Evolutionary conservation across 1,140 invertebrate genomes (phyloP), one percentile per base, ranked within the genome.

Genomic region (Lutraria rhynchaena): DNA sequence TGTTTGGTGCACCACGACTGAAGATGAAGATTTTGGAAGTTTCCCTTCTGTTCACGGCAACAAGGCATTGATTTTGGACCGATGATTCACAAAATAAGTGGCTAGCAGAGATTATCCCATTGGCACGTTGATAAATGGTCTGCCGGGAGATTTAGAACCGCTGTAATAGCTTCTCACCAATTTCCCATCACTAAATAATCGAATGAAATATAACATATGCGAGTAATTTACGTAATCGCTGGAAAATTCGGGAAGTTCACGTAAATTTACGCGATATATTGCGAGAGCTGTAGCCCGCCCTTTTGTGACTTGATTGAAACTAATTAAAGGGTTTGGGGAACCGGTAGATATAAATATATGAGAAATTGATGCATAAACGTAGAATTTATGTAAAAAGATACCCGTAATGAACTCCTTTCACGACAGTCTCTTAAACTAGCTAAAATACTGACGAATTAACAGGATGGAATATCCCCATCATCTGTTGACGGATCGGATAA

Each of bases 151-250:
- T 55, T 55, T 55, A 55, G 51, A 5, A 19, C 24, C 51, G 33
- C 63, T 17, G 31, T 67, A 67, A 67, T 67, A 49, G 63, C 44
- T 67, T 41, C 63, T 67, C 63, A 67, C 63, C 63, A 67, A 67
- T 67, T 41, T 67, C 49, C 63, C 44, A 15, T 19, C 22, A 67
- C 63, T 49, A 49, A 67, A 67, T 49, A 67, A 67, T 67, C 63
- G 63, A 67, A 67, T 67, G 63, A 67, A 67, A 67, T 49, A 67
- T 67, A 67, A 67, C 63, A 51, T 41, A 61, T 46, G 51, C 19
- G 41, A n/a, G 63, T 49, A 78, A 78, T 78, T 78, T 63, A 58
- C 58, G 75, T 77, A 77, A 78, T 78, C 75, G 67, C 19, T 29
- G 61, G 27, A 51, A 78, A 78, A 67, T 24, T 29, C 29, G n/a